phyloP scores from a whole-genome alignment of 2,888 invertebrate species.

The Apotomis betuletana region DNA sequence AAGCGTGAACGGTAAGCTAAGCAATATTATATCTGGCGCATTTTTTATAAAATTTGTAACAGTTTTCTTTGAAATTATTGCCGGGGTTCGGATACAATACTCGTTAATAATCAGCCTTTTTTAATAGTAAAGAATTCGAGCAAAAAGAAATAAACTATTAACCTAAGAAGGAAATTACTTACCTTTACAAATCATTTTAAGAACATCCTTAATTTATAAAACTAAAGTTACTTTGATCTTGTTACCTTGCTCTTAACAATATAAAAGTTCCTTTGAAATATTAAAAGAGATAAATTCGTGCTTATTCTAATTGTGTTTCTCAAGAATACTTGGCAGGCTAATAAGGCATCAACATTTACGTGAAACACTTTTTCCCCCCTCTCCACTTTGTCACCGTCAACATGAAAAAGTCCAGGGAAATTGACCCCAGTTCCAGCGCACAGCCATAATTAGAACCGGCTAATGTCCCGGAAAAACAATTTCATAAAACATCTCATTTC shows the following conservation, averaged over 20 bases:
- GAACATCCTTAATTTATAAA: neutral
- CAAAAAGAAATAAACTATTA: neutral
- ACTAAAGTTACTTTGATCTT: neutral
- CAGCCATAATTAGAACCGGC: constrained; percentile 77
- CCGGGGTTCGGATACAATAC: no score
- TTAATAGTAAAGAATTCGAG: no score
- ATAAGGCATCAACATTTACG: constrained; percentile 33
- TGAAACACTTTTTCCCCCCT: constrained; percentile 66
- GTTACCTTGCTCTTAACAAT: neutral
- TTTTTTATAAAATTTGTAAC: neutral
- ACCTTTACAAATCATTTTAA: neutral
- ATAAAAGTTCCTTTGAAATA: neutral
- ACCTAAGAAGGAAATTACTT: neutral
- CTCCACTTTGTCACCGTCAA: constrained; percentile 77
- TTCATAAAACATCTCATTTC: constrained; percentile 80
- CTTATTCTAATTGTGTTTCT: constrained; percentile 14
- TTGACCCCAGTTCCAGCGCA: constrained; percentile 68
- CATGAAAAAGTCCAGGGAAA: constrained; percentile 76
- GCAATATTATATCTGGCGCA: neutral
- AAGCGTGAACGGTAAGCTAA: neutral
- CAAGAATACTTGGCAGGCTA: constrained; percentile 11
- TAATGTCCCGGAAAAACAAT: constrained; percentile 82
- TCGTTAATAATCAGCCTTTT: no score
- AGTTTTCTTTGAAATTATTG: no score
- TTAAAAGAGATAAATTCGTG: neutral